Percentiles rank a stretch among this genome's conserved stretches.
phyloP scores from a whole-genome alignment of 2,797 vertebrate genomes.

The Myoxocephalus aenaeus region DNA sequence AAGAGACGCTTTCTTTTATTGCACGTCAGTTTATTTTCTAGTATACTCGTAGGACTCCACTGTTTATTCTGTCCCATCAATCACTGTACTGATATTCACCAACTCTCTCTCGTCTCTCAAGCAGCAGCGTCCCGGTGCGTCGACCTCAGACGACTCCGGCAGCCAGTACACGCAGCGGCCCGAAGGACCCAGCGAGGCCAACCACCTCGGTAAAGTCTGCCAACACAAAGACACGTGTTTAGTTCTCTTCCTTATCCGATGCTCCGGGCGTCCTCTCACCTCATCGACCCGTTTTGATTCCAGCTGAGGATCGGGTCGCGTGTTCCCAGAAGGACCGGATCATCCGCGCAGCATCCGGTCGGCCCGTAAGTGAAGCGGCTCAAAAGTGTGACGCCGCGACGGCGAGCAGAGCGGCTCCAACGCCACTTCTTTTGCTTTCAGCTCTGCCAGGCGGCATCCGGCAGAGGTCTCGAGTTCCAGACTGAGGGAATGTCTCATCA shows the following conservation, averaged over 20 bases:
- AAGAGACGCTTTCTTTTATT: neutral
- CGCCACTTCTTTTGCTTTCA: neutral
- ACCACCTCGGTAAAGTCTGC: neutral
- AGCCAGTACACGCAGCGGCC: neutral
- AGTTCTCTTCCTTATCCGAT: no score
- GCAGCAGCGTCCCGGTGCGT: neutral
- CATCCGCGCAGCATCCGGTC: neutral
- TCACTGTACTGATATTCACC: neutral
- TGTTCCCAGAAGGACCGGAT: neutral
- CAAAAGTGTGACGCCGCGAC: no score
- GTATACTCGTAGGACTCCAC: no score
- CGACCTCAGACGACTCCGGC: neutral
- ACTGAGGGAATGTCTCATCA: constrained; percentile 21
- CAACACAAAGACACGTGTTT: no score
- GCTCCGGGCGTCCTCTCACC: no score
- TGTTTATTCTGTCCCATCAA: no score
- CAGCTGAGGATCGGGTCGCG: neutral
- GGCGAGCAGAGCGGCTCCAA: no score
- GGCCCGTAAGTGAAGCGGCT: neutral
- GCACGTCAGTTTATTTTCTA: no score
- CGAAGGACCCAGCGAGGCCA: neutral
- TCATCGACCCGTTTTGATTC: neutral
- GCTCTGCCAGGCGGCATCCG: neutral
- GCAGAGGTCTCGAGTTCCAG: neutral
- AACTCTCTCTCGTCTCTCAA: neutral